Conservation (phyloP, 2,797 vertebrate genomes). For the Neosalanx taihuensis region DNA sequence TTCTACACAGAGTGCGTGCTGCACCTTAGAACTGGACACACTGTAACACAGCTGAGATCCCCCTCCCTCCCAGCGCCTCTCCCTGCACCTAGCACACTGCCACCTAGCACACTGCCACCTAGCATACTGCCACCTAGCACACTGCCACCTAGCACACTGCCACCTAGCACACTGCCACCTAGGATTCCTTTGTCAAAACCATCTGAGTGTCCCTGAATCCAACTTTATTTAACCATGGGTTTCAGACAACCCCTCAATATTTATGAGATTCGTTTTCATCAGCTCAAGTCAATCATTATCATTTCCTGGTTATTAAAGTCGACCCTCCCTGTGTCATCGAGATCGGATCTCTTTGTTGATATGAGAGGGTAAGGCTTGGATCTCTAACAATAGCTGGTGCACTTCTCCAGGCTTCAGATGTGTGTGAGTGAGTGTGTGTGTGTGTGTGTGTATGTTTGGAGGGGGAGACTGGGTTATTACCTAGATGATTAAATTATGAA, state of each 20-base stretch:
- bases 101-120: background rate
- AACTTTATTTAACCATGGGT: constrained; percentile 35
- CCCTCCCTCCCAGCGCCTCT: background rate
- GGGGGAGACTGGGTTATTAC: constrained; percentile 59
- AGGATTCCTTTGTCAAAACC: constrained; percentile 16
- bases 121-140: background rate
- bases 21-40: background rate
- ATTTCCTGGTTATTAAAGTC: constrained; percentile 51
- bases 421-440: constrained; percentile 4
- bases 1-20: background rate
- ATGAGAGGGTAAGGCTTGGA: constrained; percentile 29
- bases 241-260: constrained; percentile 33
- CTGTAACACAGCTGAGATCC: background rate
- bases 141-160: background rate
- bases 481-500: constrained; percentile 74
- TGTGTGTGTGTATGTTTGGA: constrained; percentile 13
- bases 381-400: constrained; percentile 37
- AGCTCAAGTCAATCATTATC: constrained; percentile 38
- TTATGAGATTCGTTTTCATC: constrained; percentile 43
- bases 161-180: background rate
- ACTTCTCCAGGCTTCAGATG: background rate
- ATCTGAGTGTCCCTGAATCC: constrained; percentile 29
- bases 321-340: constrained; percentile 24
- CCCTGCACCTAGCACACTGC: background rate
- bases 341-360: constrained; percentile 30